Evolutionary conservation across 2,797 vertebrate genomes (phyloP).

Genomic region (Xiphorhynchus erythropygius): DNA sequence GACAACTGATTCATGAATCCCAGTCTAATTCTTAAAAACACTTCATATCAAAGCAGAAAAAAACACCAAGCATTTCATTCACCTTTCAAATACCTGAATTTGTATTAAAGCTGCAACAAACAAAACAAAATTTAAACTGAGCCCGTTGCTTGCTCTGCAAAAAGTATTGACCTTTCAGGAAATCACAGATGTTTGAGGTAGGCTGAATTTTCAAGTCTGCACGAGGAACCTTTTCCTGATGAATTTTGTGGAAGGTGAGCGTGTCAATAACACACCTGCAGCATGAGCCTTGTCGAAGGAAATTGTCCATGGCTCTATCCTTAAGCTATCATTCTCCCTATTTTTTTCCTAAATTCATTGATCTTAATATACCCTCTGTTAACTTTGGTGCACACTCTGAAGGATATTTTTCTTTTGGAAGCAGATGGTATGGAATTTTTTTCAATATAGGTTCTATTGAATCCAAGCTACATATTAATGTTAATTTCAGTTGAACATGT

Average conservation of each 20-base stretch:
- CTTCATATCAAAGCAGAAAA: background rate
- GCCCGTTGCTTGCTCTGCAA: background rate
- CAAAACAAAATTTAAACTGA: background rate
- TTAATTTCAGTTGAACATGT: background rate
- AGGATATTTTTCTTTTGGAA: background rate
- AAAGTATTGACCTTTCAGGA: background rate
- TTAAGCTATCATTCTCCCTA: background rate
- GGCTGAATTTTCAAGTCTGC: background rate
- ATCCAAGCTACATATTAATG: background rate
- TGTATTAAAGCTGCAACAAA: background rate
- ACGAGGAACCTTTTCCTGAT: background rate
- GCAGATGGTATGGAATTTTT: background rate
- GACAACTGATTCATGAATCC: background rate
- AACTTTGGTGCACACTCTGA: background rate
- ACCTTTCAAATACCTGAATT: background rate
- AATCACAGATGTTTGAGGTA: background rate
- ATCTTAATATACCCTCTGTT: background rate
- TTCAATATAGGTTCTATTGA: background rate
- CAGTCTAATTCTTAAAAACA: conserved; percentile 20
- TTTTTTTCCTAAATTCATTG: background rate
- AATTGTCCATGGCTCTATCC: background rate
- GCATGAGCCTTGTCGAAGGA: accelerated
- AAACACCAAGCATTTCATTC: background rate
- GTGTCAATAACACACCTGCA: background rate
- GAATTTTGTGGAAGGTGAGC: background rate